phyloP scores from a whole-genome alignment of 2,113 vertebrate species.

The Aix galericulata region DNA sequence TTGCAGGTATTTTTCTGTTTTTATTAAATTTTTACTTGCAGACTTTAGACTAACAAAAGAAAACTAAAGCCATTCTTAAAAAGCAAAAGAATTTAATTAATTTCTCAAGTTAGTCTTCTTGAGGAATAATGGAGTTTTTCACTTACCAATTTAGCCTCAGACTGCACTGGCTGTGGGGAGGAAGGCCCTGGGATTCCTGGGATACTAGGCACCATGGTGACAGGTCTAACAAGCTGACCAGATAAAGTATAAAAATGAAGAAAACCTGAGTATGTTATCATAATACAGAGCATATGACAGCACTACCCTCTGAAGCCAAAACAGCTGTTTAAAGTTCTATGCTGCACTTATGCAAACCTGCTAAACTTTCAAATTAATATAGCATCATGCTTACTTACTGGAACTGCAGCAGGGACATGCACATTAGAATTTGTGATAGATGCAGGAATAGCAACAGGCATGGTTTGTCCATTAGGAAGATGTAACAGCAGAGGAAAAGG shows the following conservation, averaged over 20 bases:
- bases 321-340: constrained; percentile 54
- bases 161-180: constrained; percentile 93
- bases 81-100: constrained; percentile 20
- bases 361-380: constrained; percentile 68
- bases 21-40: neutral
- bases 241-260: constrained; percentile 72
- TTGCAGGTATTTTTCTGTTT: neutral
- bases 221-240: constrained; percentile 95
- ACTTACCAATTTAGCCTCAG: constrained; percentile 98
- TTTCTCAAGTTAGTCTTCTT: constrained; percentile 50
- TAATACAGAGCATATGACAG: constrained; percentile 55
- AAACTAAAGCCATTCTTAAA: constrained; percentile 11
- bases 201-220: constrained; percentile 98
- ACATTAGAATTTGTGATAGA: constrained; percentile 97
- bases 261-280: constrained; percentile 54
- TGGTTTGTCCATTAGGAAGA: constrained; percentile 98
- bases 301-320: constrained; percentile 61
- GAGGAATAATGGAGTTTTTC: constrained; percentile 64
- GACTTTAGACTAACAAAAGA: constrained; percentile 29
- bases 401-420: constrained; percentile 95
- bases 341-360: constrained; percentile 61
- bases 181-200: constrained; percentile 98
- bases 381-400: constrained; percentile 84
- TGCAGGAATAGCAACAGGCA: constrained; percentile 97
- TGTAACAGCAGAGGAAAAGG: constrained; percentile 97